Evolutionary conservation across 2,113 vertebrate species (phyloP).

Genomic region (Poeciliopsis retropinna): DNA sequence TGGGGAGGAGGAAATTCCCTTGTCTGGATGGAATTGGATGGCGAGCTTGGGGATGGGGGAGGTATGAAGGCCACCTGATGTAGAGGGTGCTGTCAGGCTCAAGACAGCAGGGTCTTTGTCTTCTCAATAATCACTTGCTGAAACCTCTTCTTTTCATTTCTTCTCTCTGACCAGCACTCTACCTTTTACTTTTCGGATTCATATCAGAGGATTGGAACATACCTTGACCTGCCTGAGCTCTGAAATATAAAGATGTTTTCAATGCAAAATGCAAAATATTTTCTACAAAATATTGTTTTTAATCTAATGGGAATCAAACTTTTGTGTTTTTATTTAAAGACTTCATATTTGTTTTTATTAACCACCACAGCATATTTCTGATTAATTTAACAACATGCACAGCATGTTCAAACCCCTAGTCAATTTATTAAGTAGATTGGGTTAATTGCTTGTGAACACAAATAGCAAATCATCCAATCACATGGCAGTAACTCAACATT

Average conservation of each 20-base stretch:
- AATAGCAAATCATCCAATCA: neutral
- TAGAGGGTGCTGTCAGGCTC: conserved; percentile 74
- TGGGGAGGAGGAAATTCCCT: conserved; percentile 74
- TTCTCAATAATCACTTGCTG: conserved; percentile 75
- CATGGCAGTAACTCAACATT: neutral
- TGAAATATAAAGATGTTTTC: conserved; percentile 3
- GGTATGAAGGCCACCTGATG: conserved; percentile 72
- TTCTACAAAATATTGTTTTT: neutral
- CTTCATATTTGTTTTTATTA: neutral
- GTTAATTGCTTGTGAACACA: neutral
- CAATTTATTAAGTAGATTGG: too few species aligned
- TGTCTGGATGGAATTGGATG: conserved; percentile 74
- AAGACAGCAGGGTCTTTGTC: conserved; percentile 78
- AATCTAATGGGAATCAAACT: neutral
- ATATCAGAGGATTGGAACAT: conserved; percentile 39
- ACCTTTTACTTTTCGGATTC: conserved; percentile 59
- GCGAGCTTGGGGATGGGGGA: conserved; percentile 60
- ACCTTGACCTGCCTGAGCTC: conserved; percentile 29
- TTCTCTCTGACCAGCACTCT: conserved; percentile 35
- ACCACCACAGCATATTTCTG: neutral
- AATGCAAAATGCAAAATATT: conserved; percentile 13
- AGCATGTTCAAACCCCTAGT: neutral
- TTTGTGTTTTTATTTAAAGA: neutral
- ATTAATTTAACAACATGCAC: neutral
- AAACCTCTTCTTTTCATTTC: conserved; percentile 66